Base-by-base conservation (phyloP, 2,888 invertebrate genomes). In the Eristalinus sepulchralis region DNA sequence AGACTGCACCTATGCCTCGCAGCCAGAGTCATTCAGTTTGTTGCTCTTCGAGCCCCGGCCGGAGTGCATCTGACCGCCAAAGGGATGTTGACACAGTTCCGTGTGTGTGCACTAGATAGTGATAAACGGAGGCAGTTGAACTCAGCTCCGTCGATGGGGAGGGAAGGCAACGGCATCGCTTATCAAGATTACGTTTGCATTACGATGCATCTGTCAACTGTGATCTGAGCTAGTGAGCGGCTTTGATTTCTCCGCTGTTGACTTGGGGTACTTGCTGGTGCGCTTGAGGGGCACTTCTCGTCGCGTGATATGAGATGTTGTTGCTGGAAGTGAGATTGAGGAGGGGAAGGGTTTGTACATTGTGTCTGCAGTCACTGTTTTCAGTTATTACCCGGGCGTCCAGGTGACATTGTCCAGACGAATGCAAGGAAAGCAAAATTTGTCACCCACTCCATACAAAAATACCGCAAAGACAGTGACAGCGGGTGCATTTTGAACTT, bases 51-150 rank as follows among this genome's bases (percentile, higher is more conserved):
- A 2, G 2, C 27, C 27, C 27, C 27, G 55, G 34, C 72, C 66
- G 81, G 59, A 73, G 72, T 82, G 33, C 53, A 62, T 67, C 34
- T n/a, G 59, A 55, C 68, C 75, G 82, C 77, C 82, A 77, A 82
- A 73, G 77, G 82, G 81, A 78, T 77, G 72, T 82, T 85, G 85
- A 77, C 85, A 82, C 77, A 85, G 64, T 85, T 85, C 59, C n/a
- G 17, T 34, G 27, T 47, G 47, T 59, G 27, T 59, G 66, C 22
- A 67, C 62, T 57, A 75, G 57, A 64, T 75, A 24, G 68, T 59
- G 63, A 70, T 63, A 31, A 57, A 63, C 67, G 39, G 47, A 76
- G 70, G 76, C 76, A 70, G 20, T 60, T 75, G 75, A 78, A 78
- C 62, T 62, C 39, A 6, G 10, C n/a, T 33, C 3, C 5, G 31